Evolutionary conservation across 2,888 invertebrate species (phyloP), one percentile per base, ranked within the genome.

Genomic region (Serrognathus titanus): DNA sequence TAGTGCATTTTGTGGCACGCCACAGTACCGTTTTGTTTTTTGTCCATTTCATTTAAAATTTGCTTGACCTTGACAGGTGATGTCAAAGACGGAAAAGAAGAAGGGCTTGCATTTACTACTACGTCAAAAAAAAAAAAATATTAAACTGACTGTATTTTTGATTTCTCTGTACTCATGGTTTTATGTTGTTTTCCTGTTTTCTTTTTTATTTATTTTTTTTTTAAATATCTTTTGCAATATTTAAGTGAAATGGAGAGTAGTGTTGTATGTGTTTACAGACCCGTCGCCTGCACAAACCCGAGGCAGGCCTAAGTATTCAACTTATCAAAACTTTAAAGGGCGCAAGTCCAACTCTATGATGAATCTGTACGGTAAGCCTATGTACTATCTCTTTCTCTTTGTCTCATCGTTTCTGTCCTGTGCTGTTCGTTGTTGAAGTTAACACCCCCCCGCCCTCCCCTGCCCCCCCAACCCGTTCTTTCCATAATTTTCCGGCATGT

Each of bases 321-420:
- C 87, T 84, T 88, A 87, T 87, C 88, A 88, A 87, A 90, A 89
- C 89, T 90, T 91, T 87, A 90, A 90, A 85, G 78, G 83, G 73
- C 89, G 92, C 87, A 92, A 92, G 85, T 92, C 92, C 83, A 92
- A 90, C 88, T 93, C 92, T 80, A 88, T 93, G 84, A 92, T 93
- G 92, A 93, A 93, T 87, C 85, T 93, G 86, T 92, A 92, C 87
- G 92, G 93, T 93, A 92, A 93, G 92, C 58, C 57, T 60, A 57
- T 58, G 13, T 53, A 36, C 50, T 58, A 20, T 47, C 48, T 53
- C 31, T 12, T 20, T 53, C 47, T 46, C 36, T 52, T 12, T 52
- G 24, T 54, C 41, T 48, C 48, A 49, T 40, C 50, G 51, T 49
- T 55, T 54, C 49, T 54, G 54, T 54, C 54, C 54, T 54, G 54